Conservation (phyloP, 2,113 vertebrate genomes). For the Chaetops frenatus region DNA sequence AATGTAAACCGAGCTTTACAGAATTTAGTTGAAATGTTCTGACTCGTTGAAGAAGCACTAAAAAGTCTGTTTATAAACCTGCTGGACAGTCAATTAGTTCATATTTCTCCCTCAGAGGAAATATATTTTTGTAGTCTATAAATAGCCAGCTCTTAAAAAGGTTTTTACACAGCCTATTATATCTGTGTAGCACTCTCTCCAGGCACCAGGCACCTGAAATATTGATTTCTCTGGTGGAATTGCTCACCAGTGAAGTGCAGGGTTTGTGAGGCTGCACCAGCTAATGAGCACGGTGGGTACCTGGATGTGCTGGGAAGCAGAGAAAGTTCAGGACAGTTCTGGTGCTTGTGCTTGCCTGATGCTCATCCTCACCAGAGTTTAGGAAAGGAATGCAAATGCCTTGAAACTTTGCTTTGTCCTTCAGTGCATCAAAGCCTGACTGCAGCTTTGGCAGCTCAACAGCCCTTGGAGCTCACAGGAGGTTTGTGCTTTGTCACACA, state of each 20-base stretch:
- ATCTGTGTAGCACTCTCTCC: neutral
- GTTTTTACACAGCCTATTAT: neutral
- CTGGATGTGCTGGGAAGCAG: neutral
- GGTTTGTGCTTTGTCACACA: neutral
- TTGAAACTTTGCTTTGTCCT: neutral
- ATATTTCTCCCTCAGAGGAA: neutral
- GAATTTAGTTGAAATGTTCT: neutral
- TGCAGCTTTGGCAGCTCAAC: neutral
- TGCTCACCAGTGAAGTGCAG: neutral
- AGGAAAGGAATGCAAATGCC: neutral
- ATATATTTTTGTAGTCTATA: neutral
- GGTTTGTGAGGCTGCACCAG: neutral
- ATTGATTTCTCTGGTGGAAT: neutral
- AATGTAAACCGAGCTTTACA: neutral
- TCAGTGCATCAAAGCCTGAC: neutral
- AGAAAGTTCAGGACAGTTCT: neutral
- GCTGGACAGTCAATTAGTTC: neutral
- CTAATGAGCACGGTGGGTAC: neutral
- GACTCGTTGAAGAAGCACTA: neutral
- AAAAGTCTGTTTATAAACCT: constrained; percentile 11
- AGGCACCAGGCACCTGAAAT: neutral
- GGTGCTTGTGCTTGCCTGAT: neutral
- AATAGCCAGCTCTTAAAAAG: neutral
- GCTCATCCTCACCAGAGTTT: neutral
- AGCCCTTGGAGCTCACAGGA: neutral